A percentile compares a stretch with the other conserved stretches of the same genome.
Evolutionary conservation across 2,888 invertebrate species (phyloP).

Genomic region (Dynastes maya): DNA sequence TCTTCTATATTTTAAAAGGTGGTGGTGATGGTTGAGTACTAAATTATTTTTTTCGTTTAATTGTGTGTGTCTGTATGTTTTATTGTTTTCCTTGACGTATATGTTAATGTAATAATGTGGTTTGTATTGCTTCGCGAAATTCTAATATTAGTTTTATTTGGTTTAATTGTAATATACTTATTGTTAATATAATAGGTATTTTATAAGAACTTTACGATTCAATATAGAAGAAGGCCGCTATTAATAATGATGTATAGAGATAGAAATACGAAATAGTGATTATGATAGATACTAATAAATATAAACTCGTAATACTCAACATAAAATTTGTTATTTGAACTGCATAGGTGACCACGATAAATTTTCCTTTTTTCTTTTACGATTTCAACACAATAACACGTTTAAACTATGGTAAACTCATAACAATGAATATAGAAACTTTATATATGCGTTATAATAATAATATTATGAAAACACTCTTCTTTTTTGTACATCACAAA

Average conservation of each 20-base stretch:
- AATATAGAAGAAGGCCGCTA: constrained; percentile 49
- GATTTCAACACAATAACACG: constrained; percentile 49
- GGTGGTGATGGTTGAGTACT: constrained; percentile 40
- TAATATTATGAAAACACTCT: constrained; percentile 48
- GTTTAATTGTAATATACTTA: constrained; percentile 19
- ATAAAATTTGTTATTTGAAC: constrained; percentile 52
- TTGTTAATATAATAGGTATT: not conserved
- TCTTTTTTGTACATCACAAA: constrained; percentile 62
- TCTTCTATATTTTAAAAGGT: constrained; percentile 63
- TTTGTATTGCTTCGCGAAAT: constrained; percentile 45
- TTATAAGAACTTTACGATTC: constrained; percentile 31
- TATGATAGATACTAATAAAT: constrained; percentile 18
- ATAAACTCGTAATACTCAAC: constrained; percentile 44
- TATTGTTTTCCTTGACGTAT: constrained; percentile 2
- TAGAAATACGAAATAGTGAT: constrained; percentile 17
- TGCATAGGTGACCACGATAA: constrained; percentile 50
- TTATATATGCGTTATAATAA: constrained; percentile 22
- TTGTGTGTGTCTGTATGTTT: constrained; percentile 14
- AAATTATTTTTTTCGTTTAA: constrained; percentile 33
- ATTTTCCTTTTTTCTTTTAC: constrained; percentile 38
- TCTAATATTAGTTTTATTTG: constrained; percentile 17
- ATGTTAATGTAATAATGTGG: constrained; percentile 8
- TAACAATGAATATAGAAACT: constrained; percentile 50
- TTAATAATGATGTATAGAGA: constrained; percentile 31
- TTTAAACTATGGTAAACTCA: constrained; percentile 50